These are phyloP conservation scores for Hylia prasina DNA, from an alignment of 2,113 vertebrate genomes.

Conservation along the genomic window DNA sequence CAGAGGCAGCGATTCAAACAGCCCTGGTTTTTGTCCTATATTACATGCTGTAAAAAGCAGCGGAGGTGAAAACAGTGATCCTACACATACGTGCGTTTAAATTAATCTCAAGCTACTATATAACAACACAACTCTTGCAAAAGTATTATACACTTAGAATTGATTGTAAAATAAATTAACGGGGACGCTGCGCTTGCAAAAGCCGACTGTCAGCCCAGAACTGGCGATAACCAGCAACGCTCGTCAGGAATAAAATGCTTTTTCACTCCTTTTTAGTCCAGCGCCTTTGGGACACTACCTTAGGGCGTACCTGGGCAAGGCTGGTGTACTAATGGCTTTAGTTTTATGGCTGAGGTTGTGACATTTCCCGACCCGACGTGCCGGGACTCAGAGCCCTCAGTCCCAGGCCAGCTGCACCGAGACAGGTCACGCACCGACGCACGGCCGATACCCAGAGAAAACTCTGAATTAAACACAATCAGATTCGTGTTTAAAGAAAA, in stretches of 20 bases:
- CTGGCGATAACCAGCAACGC: fast-evolving
- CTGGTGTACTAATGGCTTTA: neutral
- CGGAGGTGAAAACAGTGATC: neutral
- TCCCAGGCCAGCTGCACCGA: neutral
- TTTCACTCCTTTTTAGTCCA: neutral
- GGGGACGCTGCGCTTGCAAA: fast-evolving
- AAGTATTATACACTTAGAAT: neutral
- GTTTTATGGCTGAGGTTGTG: neutral
- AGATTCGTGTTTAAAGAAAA: neutral
- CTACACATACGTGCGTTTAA: neutral
- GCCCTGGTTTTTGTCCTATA: neutral
- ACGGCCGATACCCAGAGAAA: neutral
- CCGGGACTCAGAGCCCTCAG: neutral
- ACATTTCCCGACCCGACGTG: neutral
- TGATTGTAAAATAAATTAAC: neutral
- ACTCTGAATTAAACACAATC: neutral
- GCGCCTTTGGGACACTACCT: neutral
- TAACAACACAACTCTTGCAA: neutral
- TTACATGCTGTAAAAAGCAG: neutral
- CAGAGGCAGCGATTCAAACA: fast-evolving
- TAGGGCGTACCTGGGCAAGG: neutral
- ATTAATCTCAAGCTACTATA: neutral
- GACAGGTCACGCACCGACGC: neutral
- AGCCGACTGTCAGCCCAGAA: neutral
- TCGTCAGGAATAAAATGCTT: neutral